Percentiles rank a stretch among this genome's conserved stretches.
These are phyloP conservation scores for Ophion obscuratus DNA, from an alignment of 2,888 invertebrate genomes.

Conservation along the genomic window DNA sequence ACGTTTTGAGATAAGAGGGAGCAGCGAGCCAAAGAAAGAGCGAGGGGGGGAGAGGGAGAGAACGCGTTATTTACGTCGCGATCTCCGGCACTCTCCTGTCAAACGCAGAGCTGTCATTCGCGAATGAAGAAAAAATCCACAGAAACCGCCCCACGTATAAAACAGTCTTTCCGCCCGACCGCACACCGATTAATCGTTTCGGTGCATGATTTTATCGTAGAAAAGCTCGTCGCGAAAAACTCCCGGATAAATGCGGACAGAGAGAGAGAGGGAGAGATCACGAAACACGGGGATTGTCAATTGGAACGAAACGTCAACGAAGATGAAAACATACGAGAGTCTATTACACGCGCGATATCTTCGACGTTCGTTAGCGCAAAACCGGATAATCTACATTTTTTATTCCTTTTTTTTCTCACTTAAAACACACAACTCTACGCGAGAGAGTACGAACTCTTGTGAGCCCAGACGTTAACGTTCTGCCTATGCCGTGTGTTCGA, in stretches of 20 bases:
- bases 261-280: not conserved
- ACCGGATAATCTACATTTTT: conserved; percentile 64
- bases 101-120: conserved; percentile 59
- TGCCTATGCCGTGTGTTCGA: conserved; percentile 33
- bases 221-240: conserved; percentile 12
- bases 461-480: conserved; percentile 77
- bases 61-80: conserved; percentile 56
- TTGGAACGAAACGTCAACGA: conserved; percentile 15
- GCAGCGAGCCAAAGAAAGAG: not conserved
- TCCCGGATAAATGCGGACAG: not conserved
- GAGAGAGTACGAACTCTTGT: conserved; percentile 60
- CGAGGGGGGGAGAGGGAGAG: not conserved
- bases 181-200: conserved; percentile 19
- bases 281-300: conserved; percentile 2
- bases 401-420: conserved; percentile 25
- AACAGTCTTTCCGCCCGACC: conserved; percentile 27
- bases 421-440: conserved; percentile 29
- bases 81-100: conserved; percentile 57
- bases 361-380: conserved; percentile 41
- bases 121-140: conserved; percentile 48
- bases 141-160: conserved; percentile 61
- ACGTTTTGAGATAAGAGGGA: conserved; percentile 21
- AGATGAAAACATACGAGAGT: conserved; percentile 10
- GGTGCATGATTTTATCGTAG: not conserved
- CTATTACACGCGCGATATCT: conserved; percentile 35